Percentiles rank a stretch among this genome's conserved stretches.
Conservation (phyloP, 2,888 invertebrate genomes). For the Agrochola lota region DNA sequence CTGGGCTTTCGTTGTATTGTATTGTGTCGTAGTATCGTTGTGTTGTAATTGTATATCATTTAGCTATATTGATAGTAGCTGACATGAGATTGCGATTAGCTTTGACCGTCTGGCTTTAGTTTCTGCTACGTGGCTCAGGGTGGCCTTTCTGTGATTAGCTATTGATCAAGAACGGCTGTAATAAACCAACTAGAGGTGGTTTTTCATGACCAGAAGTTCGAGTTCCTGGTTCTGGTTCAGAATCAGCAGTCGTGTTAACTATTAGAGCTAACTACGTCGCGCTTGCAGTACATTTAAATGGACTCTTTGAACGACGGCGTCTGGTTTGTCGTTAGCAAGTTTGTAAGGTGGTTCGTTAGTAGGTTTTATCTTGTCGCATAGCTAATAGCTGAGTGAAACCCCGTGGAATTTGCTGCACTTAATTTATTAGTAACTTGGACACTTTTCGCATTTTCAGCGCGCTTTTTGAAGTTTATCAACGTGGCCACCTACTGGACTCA, state of each 20-base stretch:
- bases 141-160: conserved; percentile 9
- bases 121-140: background rate
- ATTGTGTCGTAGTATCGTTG: too few relatives aligned
- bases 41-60: background rate
- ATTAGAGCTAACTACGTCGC: conserved; percentile 39
- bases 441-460: conserved; percentile 19
- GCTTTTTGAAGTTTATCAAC: background rate
- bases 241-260: conserved; percentile 40
- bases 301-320: conserved; percentile 37
- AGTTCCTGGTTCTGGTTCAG: conserved; percentile 41
- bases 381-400: conserved; percentile 55
- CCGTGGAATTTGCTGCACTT: conserved; percentile 14
- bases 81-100: background rate
- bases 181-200: conserved; percentile 5
- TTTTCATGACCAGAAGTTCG: conserved; percentile 29
- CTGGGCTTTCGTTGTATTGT: too few relatives aligned
- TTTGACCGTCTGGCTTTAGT: too few relatives aligned
- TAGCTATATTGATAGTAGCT: background rate
- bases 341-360: conserved; percentile 59
- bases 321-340: conserved; percentile 43
- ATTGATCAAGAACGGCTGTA: conserved; percentile 15
- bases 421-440: conserved; percentile 29
- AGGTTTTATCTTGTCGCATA: conserved; percentile 54
- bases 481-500: too few relatives aligned
- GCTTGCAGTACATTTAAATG: conserved; percentile 42